Evolutionary conservation across 2,888 invertebrate species (phyloP).

Genomic region (Pediacus dermestoides): DNA sequence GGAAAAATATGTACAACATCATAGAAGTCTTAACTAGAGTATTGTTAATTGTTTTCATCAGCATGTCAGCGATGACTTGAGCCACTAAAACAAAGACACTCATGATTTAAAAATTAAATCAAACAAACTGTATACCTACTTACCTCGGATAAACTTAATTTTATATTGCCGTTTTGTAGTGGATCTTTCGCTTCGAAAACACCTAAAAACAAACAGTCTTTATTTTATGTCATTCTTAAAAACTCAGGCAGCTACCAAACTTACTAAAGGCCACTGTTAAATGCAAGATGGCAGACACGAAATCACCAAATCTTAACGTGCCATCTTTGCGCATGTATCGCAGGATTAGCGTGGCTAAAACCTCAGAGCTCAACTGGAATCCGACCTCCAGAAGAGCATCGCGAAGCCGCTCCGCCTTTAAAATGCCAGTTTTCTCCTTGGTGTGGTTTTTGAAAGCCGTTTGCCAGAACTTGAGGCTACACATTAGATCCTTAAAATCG

Average conservation of each 20-base stretch:
- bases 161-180: constrained; percentile 75
- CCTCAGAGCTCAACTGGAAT: constrained; percentile 80
- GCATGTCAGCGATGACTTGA: constrained; percentile 69
- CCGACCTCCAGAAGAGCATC: constrained; percentile 85
- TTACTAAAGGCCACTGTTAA: constrained; percentile 85
- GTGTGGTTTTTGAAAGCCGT: constrained; percentile 86
- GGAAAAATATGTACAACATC: constrained; percentile 10
- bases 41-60: constrained; percentile 43
- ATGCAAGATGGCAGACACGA: constrained; percentile 85
- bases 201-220: constrained; percentile 50
- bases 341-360: constrained; percentile 75
- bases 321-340: constrained; percentile 92
- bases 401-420: constrained; percentile 78
- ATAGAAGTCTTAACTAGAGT: neutral
- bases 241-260: constrained; percentile 35
- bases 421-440: constrained; percentile 84
- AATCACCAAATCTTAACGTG: constrained; percentile 86
- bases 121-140: constrained; percentile 31
- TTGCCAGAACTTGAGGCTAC: constrained; percentile 88
- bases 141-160: constrained; percentile 78
- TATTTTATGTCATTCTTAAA: constrained; percentile 1
- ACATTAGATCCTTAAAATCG: constrained; percentile 89
- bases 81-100: constrained; percentile 70
- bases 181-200: constrained; percentile 76
- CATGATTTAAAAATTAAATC: constrained; percentile 28